These are phyloP conservation scores for Penaeus monodon DNA, from an alignment of 2,888 invertebrate genomes.

Conservation along the genomic window DNA sequence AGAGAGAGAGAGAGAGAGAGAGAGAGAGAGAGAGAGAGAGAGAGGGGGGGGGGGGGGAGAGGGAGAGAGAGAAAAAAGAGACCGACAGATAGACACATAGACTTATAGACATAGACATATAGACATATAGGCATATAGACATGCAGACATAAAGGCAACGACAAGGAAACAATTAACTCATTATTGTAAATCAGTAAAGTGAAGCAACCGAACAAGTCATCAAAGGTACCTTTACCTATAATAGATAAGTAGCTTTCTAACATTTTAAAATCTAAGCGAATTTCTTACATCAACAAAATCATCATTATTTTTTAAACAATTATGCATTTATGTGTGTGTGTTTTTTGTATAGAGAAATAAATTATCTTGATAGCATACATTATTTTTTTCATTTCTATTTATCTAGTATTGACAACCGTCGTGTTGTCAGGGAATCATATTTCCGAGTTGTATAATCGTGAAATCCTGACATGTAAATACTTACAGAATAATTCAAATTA, in stretches of 20 bases:
- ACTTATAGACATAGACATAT: too few species aligned
- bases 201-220: background rate
- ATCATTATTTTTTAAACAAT: too few species aligned
- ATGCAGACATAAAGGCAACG: background rate
- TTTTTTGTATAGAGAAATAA: background rate
- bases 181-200: background rate
- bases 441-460: background rate
- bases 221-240: background rate
- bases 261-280: too few species aligned
- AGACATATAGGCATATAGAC: background rate
- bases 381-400: background rate
- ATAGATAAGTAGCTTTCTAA: background rate
- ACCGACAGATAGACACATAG: too few species aligned
- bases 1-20: too few species aligned
- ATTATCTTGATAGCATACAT: background rate
- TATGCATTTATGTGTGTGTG: too few species aligned
- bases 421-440: background rate
- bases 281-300: too few species aligned
- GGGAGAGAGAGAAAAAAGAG: too few species aligned
- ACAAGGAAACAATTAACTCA: background rate
- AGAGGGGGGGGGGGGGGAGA: too few species aligned
- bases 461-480: background rate
- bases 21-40: too few species aligned
- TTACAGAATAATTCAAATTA: background rate
- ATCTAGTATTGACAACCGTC: conserved; percentile 8